Percentiles rank a stretch among this genome's conserved stretches.
Conservation (phyloP, 2,113 vertebrate genomes). For the Pituophis catenifer region DNA sequence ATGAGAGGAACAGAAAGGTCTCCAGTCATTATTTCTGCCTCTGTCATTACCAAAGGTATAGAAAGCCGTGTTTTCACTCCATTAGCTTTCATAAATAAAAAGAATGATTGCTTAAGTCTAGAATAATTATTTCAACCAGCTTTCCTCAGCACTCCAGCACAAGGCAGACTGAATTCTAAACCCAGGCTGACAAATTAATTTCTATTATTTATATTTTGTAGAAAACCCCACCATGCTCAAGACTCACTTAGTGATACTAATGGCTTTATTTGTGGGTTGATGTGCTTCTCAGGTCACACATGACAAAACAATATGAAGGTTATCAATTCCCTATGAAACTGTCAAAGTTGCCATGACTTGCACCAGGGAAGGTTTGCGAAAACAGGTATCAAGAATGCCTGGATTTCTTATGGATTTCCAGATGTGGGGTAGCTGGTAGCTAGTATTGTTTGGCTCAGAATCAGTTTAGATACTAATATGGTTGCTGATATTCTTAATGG, state of each 20-base stretch:
- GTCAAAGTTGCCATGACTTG: background rate
- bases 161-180: constrained; percentile 44
- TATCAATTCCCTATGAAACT: constrained; percentile 3
- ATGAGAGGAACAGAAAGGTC: constrained; percentile 56
- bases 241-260: constrained; percentile 51
- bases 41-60: constrained; percentile 65
- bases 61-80: constrained; percentile 67
- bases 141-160: constrained; percentile 56
- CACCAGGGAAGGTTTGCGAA: background rate
- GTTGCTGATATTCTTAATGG: background rate
- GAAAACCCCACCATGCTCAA: constrained; percentile 45
- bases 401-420: constrained; percentile 24
- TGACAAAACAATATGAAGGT: constrained; percentile 27
- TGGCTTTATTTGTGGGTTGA: constrained; percentile 42
- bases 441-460: background rate
- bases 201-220: constrained; percentile 69
- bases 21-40: constrained; percentile 53
- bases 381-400: constrained; percentile 2
- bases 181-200: constrained; percentile 72
- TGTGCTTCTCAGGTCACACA: constrained; percentile 15
- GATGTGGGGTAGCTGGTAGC: background rate
- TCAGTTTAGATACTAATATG: background rate
- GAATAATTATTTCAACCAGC: constrained; percentile 77
- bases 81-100: constrained; percentile 75
- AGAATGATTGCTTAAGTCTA: constrained; percentile 70